Conservation (phyloP, 2,888 invertebrate genomes). For the Linnaemya vulpina region DNA sequence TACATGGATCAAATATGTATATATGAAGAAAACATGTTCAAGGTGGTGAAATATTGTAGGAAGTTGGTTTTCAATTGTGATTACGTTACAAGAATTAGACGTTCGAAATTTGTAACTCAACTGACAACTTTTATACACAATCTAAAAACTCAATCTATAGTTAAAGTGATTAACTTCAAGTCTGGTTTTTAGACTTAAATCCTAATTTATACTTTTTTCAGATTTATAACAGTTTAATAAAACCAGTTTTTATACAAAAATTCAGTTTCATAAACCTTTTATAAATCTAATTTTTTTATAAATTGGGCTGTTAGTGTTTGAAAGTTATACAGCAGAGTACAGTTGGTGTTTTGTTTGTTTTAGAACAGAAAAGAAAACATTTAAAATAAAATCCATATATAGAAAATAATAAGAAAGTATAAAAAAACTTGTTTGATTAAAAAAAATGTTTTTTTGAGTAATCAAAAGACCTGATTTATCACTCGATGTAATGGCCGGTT, state of each 20-base stretch:
- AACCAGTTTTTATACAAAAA: too few species aligned
- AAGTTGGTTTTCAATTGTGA: constrained; percentile 12
- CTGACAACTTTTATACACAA: background rate
- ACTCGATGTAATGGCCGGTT: constrained; percentile 83
- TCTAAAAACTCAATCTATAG: background rate
- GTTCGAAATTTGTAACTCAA: background rate
- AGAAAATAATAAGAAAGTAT: constrained; percentile 57
- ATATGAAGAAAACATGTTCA: constrained; percentile 26
- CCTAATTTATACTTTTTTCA: too few species aligned
- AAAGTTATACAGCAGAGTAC: background rate
- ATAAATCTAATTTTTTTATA: too few species aligned
- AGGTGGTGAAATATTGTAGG: constrained; percentile 15
- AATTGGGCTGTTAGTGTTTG: background rate
- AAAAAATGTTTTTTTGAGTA: constrained; percentile 75
- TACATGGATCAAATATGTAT: constrained; percentile 38
- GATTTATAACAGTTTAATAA: too few species aligned
- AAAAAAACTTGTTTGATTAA: constrained; percentile 45
- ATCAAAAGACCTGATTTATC: constrained; percentile 84
- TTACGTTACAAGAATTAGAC: constrained; percentile 28
- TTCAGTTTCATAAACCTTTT: too few species aligned
- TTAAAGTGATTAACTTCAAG: constrained; percentile 10
- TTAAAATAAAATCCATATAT: constrained; percentile 56
- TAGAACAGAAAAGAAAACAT: constrained; percentile 62
- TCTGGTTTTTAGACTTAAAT: background rate
- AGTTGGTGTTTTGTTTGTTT: constrained; percentile 27